Percentiles rank a stretch among this genome's conserved stretches.
These are phyloP conservation scores for Anthopleura xanthogrammica DNA, from an alignment of 92 coral and sea anemone genomes.

Conservation along the genomic window DNA sequence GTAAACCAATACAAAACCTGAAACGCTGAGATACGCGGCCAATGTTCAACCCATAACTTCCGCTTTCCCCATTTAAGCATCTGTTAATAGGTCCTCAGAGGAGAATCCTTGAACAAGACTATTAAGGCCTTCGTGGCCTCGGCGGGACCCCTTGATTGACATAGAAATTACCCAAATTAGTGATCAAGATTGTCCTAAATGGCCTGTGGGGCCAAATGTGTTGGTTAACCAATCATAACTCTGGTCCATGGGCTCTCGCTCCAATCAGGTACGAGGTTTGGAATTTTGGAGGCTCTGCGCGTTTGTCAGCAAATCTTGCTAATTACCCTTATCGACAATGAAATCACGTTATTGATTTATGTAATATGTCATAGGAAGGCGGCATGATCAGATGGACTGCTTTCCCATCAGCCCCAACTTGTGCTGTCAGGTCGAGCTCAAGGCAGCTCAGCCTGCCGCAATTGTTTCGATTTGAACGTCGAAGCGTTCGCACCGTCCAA, in stretches of 20 bases:
- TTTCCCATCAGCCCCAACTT: slow-evolving; percentile 55
- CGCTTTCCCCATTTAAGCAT: slow-evolving; percentile 47
- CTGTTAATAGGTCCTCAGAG: slow-evolving; percentile 52
- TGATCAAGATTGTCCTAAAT: slow-evolving; percentile 74
- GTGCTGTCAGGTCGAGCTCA: slow-evolving; percentile 62
- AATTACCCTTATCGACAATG: slow-evolving; percentile 99
- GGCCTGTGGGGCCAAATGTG: slow-evolving; percentile 58
- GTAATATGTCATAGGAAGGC: slow-evolving; percentile 94
- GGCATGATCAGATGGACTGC: slow-evolving; percentile 70
- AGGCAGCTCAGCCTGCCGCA: slow-evolving; percentile 35
- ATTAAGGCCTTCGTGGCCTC: slow-evolving; percentile 41
- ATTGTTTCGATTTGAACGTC: slow-evolving; percentile 15
- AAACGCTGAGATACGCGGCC: slow-evolving; percentile 12
- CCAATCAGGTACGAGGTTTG: slow-evolving; percentile 59
- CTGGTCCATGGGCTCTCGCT: slow-evolving; percentile 8
- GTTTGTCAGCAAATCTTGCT: slow-evolving; percentile 97
- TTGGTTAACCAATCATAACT: slow-evolving; percentile 54
- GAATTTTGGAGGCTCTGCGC: slow-evolving; percentile 58
- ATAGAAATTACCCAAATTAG: slow-evolving; percentile 81
- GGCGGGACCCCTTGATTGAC: slow-evolving; percentile 74
- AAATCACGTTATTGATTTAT: slow-evolving; percentile 99
- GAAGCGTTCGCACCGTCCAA: slow-evolving; percentile 6
- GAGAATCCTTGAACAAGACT: slow-evolving; percentile 43
- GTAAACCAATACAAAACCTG: slow-evolving; percentile 26
- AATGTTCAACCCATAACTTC: slow-evolving; percentile 25